Evolutionary conservation across 1,140 invertebrate genomes (phyloP).

Genomic region (Papilio dardanus): DNA sequence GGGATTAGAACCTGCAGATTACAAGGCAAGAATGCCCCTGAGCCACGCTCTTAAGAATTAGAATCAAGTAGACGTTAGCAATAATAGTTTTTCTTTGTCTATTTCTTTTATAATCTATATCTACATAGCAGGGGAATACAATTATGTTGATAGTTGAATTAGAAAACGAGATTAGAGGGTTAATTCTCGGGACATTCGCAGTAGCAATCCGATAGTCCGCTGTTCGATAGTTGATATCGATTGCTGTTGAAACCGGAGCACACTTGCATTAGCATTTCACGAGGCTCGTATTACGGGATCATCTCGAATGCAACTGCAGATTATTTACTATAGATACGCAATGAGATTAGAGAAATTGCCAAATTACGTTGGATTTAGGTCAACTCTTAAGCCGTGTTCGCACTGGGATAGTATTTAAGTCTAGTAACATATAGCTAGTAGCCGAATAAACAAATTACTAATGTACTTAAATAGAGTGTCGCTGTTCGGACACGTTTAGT

Average conservation of each 20-base stretch:
- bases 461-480: too few relatives aligned
- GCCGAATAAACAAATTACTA: too few relatives aligned
- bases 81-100: too few relatives aligned
- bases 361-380: neutral
- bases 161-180: conserved; percentile 22
- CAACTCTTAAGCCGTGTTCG: too few relatives aligned
- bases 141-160: conserved; percentile 11
- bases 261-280: conserved; percentile 38
- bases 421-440: too few relatives aligned
- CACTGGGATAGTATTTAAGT: too few relatives aligned
- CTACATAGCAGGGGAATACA: neutral
- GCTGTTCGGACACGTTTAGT: too few relatives aligned
- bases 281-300: conserved; percentile 29
- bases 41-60: too few relatives aligned
- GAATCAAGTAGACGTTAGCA: too few relatives aligned
- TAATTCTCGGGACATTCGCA: neutral
- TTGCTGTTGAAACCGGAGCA: conserved; percentile 32
- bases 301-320: conserved; percentile 17
- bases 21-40: too few relatives aligned
- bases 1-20: too few relatives aligned
- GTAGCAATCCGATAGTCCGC: conserved; percentile 22
- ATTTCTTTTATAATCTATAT: neutral
- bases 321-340: neutral
- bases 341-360: neutral
- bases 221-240: conserved; percentile 25